Evolutionary conservation across 1,140 invertebrate species (phyloP).

Genomic region (Scaptomyza pallida): DNA sequence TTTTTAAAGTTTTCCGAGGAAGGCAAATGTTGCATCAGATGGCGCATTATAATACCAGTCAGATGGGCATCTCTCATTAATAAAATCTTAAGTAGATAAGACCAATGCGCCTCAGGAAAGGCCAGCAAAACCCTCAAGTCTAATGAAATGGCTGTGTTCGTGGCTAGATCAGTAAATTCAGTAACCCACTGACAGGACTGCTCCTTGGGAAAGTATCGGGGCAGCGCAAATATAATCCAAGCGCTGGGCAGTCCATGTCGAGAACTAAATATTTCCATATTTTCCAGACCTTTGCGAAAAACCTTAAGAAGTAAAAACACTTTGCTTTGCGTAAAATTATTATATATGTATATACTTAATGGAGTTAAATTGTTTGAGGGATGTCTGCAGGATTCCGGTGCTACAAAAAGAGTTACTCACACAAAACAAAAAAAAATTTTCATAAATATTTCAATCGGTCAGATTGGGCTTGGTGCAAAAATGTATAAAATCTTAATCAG

Average conservation of each 20-base stretch:
- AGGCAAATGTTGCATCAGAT: slow-evolving; percentile 82
- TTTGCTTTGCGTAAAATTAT: no score
- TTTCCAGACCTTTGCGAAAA: slow-evolving; percentile 86
- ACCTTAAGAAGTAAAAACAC: no score
- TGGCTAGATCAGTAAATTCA: slow-evolving; percentile 85
- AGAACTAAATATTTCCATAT: slow-evolving; percentile 85
- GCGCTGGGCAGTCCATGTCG: slow-evolving; percentile 85
- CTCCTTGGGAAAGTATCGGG: slow-evolving; percentile 86
- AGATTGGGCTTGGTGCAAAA: no score
- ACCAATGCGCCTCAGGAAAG: slow-evolving; percentile 91
- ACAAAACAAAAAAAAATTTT: no score
- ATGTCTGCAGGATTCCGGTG: no score
- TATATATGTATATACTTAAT: no score
- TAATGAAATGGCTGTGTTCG: slow-evolving; percentile 86
- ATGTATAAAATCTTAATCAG: no score
- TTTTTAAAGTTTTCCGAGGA: slow-evolving; percentile 80
- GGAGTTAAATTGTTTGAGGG: no score
- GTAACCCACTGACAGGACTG: slow-evolving; percentile 84
- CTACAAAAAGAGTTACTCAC: no score
- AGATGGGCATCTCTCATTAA: slow-evolving; percentile 87
- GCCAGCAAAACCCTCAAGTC: slow-evolving; percentile 89
- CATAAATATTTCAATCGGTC: no score
- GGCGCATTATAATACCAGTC: slow-evolving; percentile 83
- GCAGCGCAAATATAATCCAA: slow-evolving; percentile 88
- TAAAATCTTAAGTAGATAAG: slow-evolving; percentile 88